A percentile compares a stretch with the other conserved stretches of the same genome.
These are phyloP conservation scores for Saguinus imperator DNA, from an alignment of 2,113 vertebrate genomes.

Conservation along the genomic window DNA sequence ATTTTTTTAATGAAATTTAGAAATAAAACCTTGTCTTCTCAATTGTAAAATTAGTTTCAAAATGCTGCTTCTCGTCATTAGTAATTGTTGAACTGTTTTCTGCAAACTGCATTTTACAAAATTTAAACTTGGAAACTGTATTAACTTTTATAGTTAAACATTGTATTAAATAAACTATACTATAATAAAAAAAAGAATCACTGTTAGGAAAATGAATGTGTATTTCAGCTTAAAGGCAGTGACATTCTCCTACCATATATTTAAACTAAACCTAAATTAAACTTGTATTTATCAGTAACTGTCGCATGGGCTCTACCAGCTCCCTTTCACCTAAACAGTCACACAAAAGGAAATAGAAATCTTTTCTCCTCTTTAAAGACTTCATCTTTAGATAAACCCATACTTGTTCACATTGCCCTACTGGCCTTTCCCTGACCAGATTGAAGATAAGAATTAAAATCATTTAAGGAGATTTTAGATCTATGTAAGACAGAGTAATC, in stretches of 20 bases:
- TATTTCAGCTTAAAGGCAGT: not conserved
- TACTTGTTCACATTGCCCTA: not conserved
- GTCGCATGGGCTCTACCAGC: not conserved
- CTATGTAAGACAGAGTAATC: not conserved
- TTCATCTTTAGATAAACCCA: not conserved
- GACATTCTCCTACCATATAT: not conserved
- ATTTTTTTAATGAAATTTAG: conserved; percentile 77
- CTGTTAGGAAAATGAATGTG: not conserved
- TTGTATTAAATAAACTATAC: conserved; percentile 78
- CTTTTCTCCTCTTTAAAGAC: not conserved
- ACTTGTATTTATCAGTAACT: not conserved
- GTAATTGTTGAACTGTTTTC: conserved; percentile 76
- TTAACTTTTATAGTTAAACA: conserved; percentile 80
- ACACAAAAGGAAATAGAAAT: not conserved
- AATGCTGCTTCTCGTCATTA: conserved; percentile 75
- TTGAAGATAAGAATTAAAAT: conserved; percentile 3
- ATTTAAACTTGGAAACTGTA: conserved; percentile 70
- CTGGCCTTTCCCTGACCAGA: not conserved
- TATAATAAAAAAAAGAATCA: conserved; percentile 61
- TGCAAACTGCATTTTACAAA: conserved; percentile 79
- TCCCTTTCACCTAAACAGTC: not conserved
- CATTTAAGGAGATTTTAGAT: not conserved
- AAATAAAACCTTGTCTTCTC: conserved; percentile 71
- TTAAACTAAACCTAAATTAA: not conserved
- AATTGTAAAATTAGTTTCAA: conserved; percentile 71